Conservation (phyloP, 2,888 invertebrate genomes). For the Spisula solida region DNA sequence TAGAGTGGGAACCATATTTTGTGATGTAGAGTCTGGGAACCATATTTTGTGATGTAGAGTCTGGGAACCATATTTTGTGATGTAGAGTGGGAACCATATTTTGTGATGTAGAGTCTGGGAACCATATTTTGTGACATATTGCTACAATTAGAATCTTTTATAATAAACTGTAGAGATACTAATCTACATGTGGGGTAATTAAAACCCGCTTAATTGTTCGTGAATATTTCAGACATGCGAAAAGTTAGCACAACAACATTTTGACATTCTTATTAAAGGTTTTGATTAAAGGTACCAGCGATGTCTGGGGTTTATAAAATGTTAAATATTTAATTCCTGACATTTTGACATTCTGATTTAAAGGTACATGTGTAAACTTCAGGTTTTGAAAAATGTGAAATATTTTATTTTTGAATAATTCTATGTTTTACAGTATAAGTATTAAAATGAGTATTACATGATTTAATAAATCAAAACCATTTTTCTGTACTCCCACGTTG, state of each 20-base stretch:
- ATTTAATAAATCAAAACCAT: too few species aligned
- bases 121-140: neutral
- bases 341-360: too few species aligned
- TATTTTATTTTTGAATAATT: too few species aligned
- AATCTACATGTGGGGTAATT: slow-evolving; percentile 16
- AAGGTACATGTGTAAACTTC: too few species aligned
- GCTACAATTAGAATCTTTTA: neutral
- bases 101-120: slow-evolving; percentile 6
- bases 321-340: too few species aligned
- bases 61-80: neutral
- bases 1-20: neutral
- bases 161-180: slow-evolving; percentile 9
- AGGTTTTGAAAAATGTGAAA: too few species aligned
- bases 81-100: neutral
- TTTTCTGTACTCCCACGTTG: too few species aligned
- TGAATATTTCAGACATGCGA: slow-evolving; percentile 17
- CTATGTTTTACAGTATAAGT: too few species aligned
- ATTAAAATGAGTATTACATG: too few species aligned
- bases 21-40: slow-evolving; percentile 4
- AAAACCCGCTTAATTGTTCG: neutral
- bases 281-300: too few species aligned
- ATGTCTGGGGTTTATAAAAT: too few species aligned
- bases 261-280: neutral
- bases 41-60: neutral
- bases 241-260: neutral